Base-by-base conservation (phyloP, 2,888 invertebrate genomes). In the Ochropacha duplaris region DNA sequence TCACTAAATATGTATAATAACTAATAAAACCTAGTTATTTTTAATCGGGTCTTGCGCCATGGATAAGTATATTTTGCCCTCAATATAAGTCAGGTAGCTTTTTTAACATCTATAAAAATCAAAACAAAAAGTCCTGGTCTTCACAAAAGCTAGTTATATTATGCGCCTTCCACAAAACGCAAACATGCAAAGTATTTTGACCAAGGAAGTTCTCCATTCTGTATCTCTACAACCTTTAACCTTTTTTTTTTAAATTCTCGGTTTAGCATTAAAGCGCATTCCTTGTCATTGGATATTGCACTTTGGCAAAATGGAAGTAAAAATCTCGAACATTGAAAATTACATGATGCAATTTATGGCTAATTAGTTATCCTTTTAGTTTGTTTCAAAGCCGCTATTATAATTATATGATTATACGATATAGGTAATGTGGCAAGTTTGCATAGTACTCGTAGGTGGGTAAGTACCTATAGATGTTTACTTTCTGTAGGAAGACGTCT, bases 381-480 rank as follows among this genome's bases (percentile, higher is more conserved):
- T 2, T 12, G 31, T 12, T 36, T 1, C n/a, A 44, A 44, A 44
- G 19, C 19, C 16, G 16, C 16, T 39, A 1, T 39, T 6, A 44
- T 44, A 8, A 19, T 44, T 44, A 19, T 16, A 39, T n/a, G 39
- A 31, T 31, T 14, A 16, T 6, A 9, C 19, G 9, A 44, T 19
- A 19, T 2, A 19, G 6, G 0, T 19, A 36, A 36, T 44, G n/a
- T n/a, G n/a, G 16, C 44, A 44, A 44, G 44, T 44, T 44, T 59
- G 60, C 62, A 58, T 57, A 56, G 49, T 61, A 31, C 31, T 31
- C 12, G 12, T 31, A 60, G 56, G 59, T 65, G 64, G 61, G 57
- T 63, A 69, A 65, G 71, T 68, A 28, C 2, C 4, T 26, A 73
- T 73, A 79, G 76, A 83, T 80, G 76, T 84, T 83, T 80, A 72